Evolutionary conservation across 2,888 invertebrate genomes (phyloP), one percentile per base, ranked within the genome.

Genomic region (Aquatica leii): DNA sequence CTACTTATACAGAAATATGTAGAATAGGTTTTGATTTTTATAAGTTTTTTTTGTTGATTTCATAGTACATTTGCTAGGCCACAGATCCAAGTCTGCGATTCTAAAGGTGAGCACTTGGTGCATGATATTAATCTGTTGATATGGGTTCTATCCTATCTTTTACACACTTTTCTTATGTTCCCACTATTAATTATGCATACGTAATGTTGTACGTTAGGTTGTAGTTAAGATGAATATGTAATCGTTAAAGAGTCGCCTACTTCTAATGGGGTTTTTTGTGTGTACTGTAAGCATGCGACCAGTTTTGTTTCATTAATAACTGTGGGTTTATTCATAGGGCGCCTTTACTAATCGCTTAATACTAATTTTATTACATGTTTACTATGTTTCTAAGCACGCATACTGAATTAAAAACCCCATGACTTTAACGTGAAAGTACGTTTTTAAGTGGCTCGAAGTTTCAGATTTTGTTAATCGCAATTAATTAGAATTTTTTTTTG

Each of bases 51-150:
- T 76, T 77, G 74, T 78, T 79, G 75, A 76, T 78, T 78, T 78
- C 77, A 73, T 79, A 79, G 79, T 78, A 76, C 75, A 77, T 75
- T 78, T 79, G 78, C 77, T 78, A 78, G 76, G 73, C 74, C 69
- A 69, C 76, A 72, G 73, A 59, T 71, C 73, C 75, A 69, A 76
- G 76, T 75, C 77, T 76, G 70, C 77, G 68, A 74, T 71, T 70
- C 72, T 72, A 69, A 79, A 80, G 79, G 79, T 80, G 79, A 80
- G 81, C 77, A 78, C 76, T 71, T 70, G 14, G 66, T 69, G 71
- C 70, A 71, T 68, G 72, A 63, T 65, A 35, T 59, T 55, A 64
- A 37, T 34, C 24, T 59, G 21, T 49, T 56, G 54, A 40, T 57
- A 49, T 61, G 51, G 56, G 50, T 37, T 54, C 57, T 61, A 43